A percentile compares a stretch with the other conserved stretches of the same genome.
phyloP scores from a whole-genome alignment of 2,888 invertebrate species.

The Nephrocerus scutellatus region DNA sequence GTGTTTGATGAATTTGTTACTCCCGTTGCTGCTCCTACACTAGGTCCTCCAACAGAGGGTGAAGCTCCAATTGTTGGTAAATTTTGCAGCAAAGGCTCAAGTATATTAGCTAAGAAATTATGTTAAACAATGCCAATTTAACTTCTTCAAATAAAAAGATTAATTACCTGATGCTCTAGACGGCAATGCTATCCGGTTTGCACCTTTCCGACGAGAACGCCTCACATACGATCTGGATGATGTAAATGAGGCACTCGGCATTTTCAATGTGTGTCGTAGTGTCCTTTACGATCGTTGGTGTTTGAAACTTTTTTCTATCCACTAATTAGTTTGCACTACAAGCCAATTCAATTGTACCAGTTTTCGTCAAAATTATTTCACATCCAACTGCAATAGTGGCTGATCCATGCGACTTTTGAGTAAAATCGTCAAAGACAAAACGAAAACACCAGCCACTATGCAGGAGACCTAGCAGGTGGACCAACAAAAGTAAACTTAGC shows the following conservation, averaged over 20 bases:
- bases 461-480: too few species aligned
- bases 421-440: constrained; percentile 20
- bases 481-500: too few species aligned
- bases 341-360: too few species aligned
- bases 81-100: constrained; percentile 69
- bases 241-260: constrained; percentile 93
- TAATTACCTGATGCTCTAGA: constrained; percentile 44
- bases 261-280: too few species aligned
- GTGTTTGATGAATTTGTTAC: constrained; percentile 21
- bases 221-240: constrained; percentile 87
- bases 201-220: constrained; percentile 86
- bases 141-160: neutral
- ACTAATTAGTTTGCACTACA: constrained; percentile 34
- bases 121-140: neutral
- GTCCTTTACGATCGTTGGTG: constrained; percentile 19
- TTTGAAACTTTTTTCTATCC: constrained; percentile 15
- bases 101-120: constrained; percentile 30
- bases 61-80: constrained; percentile 49
- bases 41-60: constrained; percentile 29
- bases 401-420: constrained; percentile 36
- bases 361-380: neutral
- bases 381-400: too few species aligned
- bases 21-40: constrained; percentile 20
- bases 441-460: constrained; percentile 1
- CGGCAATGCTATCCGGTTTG: constrained; percentile 61